A percentile compares a stretch with the other conserved stretches of the same genome.
Conservation (phyloP, 1,140 invertebrate species). For the Drosophila novamexicana region DNA sequence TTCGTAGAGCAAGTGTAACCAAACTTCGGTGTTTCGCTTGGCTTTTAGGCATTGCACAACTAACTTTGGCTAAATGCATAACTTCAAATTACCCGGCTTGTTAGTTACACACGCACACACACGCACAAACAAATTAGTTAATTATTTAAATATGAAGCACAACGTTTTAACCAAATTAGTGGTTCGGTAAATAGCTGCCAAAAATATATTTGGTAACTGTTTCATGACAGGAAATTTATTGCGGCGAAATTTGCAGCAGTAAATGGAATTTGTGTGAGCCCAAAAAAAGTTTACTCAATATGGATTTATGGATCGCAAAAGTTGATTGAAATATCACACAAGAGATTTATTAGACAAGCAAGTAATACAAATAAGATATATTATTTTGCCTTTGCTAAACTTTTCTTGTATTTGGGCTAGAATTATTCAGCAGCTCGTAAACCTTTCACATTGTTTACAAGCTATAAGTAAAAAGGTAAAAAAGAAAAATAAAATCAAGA, state of each 20-base stretch:
- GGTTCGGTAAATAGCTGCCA: slow-evolving; percentile 8
- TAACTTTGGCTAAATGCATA: slow-evolving; percentile 13
- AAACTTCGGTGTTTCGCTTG: background rate
- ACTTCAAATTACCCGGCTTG: slow-evolving; percentile 9
- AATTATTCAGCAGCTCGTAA: slow-evolving; percentile 10
- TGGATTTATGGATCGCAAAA: slow-evolving; percentile 2
- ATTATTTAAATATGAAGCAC: slow-evolving; percentile 22
- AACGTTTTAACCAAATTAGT: slow-evolving; percentile 9
- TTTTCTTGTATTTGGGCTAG: background rate
- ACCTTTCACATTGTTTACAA: slow-evolving; percentile 22
- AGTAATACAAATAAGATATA: background rate
- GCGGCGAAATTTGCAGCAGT: background rate
- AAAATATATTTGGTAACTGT: background rate
- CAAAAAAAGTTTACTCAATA: background rate
- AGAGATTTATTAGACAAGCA: too few species aligned
- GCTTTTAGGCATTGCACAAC: background rate
- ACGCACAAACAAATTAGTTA: background rate
- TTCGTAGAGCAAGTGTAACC: background rate
- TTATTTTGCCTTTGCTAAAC: background rate
- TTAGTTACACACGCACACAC: background rate
- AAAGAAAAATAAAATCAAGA: slow-evolving; percentile 2
- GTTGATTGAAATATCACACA: background rate
- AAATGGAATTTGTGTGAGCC: slow-evolving; percentile 2
- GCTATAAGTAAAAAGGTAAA: slow-evolving; percentile 1
- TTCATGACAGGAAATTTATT: slow-evolving; percentile 6